These are phyloP conservation scores for Centropyge bicolor DNA, from an alignment of 2,797 vertebrate species.

Conservation along the genomic window DNA sequence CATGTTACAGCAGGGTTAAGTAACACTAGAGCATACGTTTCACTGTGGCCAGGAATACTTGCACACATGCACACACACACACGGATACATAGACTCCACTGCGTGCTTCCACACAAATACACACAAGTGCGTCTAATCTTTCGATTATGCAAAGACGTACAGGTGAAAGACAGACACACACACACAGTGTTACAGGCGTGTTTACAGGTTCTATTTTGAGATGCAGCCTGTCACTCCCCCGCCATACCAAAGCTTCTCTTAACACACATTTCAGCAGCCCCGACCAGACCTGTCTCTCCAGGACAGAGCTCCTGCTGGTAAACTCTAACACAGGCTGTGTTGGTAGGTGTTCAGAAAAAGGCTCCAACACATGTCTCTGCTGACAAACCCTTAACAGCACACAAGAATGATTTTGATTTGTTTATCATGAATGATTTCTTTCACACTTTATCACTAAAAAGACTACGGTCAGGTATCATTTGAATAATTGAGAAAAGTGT, in stretches of 20 bases:
- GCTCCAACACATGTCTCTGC: slow-evolving; percentile 8
- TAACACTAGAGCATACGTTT: slow-evolving; percentile 79
- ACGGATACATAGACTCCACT: slow-evolving; percentile 3
- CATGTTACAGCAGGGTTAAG: slow-evolving; percentile 76
- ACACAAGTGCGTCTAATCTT: slow-evolving; percentile 48
- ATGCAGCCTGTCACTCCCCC: slow-evolving; percentile 36
- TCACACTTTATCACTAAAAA: not conserved
- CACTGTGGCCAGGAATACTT: slow-evolving; percentile 68
- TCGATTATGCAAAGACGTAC: slow-evolving; percentile 49
- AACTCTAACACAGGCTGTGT: slow-evolving; percentile 5
- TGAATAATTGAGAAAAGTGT: not conserved
- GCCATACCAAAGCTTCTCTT: slow-evolving; percentile 52
- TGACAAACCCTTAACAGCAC: not conserved
- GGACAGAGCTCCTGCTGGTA: slow-evolving; percentile 29
- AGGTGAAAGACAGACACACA: slow-evolving; percentile 50
- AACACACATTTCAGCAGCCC: slow-evolving; percentile 62
- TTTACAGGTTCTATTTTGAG: slow-evolving; percentile 76
- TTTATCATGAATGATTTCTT: not conserved
- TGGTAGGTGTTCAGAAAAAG: slow-evolving; percentile 19
- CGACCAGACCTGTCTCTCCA: slow-evolving; percentile 22
- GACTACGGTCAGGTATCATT: not conserved
- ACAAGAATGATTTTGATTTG: slow-evolving; percentile 12
- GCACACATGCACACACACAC: slow-evolving; percentile 29
- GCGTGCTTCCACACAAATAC: slow-evolving; percentile 34
- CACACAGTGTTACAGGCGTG: slow-evolving; percentile 45